A percentile compares a stretch with the other conserved stretches of the same genome.
Evolutionary conservation across 2,113 vertebrate genomes (phyloP).

Genomic region (Australoheros scitulus): DNA sequence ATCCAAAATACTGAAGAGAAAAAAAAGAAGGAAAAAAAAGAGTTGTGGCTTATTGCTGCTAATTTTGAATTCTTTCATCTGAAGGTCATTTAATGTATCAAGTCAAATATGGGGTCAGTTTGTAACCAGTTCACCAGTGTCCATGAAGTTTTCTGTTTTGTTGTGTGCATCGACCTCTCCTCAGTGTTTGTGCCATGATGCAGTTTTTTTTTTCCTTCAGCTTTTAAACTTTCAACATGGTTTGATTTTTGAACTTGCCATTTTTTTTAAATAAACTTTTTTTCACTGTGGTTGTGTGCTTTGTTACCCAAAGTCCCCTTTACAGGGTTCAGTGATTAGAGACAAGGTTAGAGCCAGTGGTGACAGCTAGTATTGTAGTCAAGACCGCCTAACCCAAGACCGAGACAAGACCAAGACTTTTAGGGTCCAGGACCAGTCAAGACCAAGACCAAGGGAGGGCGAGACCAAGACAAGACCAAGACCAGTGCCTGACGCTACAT

Average conservation of each 20-base stretch:
- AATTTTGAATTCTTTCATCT: conserved; percentile 44
- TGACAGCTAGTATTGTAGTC: too few relatives aligned
- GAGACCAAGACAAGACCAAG: too few relatives aligned
- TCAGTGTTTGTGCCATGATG: conserved; percentile 58
- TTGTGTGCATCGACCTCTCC: conserved; percentile 23
- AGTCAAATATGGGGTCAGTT: conserved; percentile 27
- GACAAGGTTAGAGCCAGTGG: too few relatives aligned
- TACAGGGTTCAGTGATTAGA: not conserved
- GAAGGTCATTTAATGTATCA: conserved; percentile 37
- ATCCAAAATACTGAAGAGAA: conserved; percentile 30
- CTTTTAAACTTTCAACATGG: conserved; percentile 46
- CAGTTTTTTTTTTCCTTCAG: conserved; percentile 37
- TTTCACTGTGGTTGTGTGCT: conserved; percentile 18
- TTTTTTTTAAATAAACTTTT: conserved; percentile 41
- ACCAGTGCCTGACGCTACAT: too few relatives aligned
- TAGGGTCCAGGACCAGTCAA: too few relatives aligned
- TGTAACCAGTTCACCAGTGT: conserved; percentile 15
- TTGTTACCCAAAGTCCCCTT: not conserved
- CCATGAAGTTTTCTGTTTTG: conserved; percentile 4
- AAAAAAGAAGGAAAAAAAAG: not conserved
- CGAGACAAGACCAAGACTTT: too few relatives aligned
- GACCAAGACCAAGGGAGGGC: too few relatives aligned
- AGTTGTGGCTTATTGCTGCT: conserved; percentile 61
- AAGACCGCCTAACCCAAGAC: too few relatives aligned
- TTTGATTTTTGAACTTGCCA: conserved; percentile 53